Percentiles rank a stretch among this genome's conserved stretches.
phyloP scores from a whole-genome alignment of 2,888 invertebrate species.

The Entomobrya proxima region DNA sequence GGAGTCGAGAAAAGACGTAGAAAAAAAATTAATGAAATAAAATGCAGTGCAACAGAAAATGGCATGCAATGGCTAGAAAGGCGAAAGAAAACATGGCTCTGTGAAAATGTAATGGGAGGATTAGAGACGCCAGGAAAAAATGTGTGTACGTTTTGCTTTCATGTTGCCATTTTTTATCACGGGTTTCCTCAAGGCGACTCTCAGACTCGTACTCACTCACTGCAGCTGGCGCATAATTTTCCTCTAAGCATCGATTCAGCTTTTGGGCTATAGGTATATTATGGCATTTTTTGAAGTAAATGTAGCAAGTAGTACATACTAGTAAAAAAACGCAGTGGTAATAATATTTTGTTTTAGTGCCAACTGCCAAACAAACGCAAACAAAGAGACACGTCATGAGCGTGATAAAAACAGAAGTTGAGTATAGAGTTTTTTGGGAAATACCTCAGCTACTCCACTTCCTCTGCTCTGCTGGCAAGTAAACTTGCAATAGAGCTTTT shows the following conservation, averaged over 20 bases:
- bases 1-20: neutral
- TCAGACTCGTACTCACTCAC: constrained; percentile 21
- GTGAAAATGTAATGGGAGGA: no score
- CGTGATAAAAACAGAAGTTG: no score
- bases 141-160: neutral
- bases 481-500: no score
- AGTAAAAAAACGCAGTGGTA: no score
- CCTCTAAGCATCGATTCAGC: no score
- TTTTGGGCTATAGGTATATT: no score
- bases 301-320: no score
- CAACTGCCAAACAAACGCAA: no score
- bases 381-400: no score
- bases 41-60: neutral
- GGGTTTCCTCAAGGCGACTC: constrained; percentile 57
- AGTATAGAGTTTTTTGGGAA: neutral
- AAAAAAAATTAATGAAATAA: neutral
- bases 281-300: no score
- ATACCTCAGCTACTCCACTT: neutral
- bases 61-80: neutral
- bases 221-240: neutral
- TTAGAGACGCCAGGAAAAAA: neutral
- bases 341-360: no score
- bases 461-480: neutral
- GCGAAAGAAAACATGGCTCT: neutral
- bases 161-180: constrained; percentile 34